phyloP scores from a whole-genome alignment of 2,113 vertebrate genomes.

The Isurus oxyrinchus region DNA sequence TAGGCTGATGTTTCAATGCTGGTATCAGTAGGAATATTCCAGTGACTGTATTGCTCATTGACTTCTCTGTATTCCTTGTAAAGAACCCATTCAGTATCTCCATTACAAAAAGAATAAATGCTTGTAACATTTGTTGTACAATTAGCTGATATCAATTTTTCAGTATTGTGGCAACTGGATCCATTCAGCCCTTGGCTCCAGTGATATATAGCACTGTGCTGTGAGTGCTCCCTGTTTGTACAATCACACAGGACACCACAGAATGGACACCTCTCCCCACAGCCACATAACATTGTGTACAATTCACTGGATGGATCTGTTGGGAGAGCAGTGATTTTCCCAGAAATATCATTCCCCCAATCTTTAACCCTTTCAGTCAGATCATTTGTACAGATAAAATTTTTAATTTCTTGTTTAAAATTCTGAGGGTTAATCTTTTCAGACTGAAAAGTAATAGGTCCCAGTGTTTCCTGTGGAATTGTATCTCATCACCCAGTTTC shows the following conservation, averaged over 20 bases:
- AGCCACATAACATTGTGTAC: constrained; percentile 18
- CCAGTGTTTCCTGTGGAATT: constrained; percentile 25
- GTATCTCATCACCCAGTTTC: constrained; percentile 10
- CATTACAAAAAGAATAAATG: not conserved
- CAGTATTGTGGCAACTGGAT: not conserved
- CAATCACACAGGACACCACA: constrained; percentile 36
- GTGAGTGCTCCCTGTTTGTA: not conserved
- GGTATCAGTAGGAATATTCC: not conserved
- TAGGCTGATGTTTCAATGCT: not conserved
- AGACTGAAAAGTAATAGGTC: constrained; percentile 11
- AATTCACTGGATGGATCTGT: constrained; percentile 16
- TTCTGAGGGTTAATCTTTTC: not conserved
- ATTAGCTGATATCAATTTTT: not conserved
- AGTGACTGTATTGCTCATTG: not conserved
- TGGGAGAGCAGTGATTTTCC: not conserved
- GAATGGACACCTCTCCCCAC: constrained; percentile 39
- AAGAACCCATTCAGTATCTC: not conserved
- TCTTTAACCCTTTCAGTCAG: not conserved
- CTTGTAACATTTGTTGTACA: constrained; percentile 16
- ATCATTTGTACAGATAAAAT: not conserved
- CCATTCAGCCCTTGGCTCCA: not conserved
- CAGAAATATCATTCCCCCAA: not conserved
- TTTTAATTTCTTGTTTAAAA: constrained; percentile 32
- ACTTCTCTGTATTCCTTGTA: not conserved
- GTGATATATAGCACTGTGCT: constrained; percentile 35